Evolutionary conservation across 2,113 vertebrate genomes (phyloP).

Genomic region (Apodemus speciosus): DNA sequence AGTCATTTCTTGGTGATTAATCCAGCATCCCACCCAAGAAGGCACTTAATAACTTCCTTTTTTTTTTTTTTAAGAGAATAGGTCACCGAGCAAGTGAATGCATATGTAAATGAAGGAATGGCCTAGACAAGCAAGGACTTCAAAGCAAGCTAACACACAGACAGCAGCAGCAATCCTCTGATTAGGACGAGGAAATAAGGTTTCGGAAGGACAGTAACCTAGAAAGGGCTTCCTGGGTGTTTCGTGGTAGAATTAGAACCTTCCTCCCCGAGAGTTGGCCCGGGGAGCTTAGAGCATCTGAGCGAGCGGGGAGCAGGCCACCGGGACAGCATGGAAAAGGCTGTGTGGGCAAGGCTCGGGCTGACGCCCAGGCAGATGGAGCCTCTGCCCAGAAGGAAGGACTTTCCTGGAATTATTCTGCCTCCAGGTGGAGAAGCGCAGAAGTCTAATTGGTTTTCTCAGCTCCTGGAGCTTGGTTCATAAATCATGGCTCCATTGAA

Average conservation of each 20-base stretch:
- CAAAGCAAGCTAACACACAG: not conserved
- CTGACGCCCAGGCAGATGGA: not conserved
- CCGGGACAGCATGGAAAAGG: not conserved
- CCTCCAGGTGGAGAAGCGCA: conserved; percentile 60
- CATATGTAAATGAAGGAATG: not conserved
- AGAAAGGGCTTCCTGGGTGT: not conserved
- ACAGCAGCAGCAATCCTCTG: not conserved
- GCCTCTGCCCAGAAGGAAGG: conserved; percentile 43
- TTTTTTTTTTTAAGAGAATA: not conserved
- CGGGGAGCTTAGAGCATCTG: not conserved
- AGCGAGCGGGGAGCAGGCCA: not conserved
- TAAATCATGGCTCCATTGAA: conserved; percentile 62
- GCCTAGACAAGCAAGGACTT: not conserved
- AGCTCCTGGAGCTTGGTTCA: conserved; percentile 32
- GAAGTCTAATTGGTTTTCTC: conserved; percentile 60
- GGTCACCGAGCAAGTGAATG: not conserved
- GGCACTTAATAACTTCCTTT: not conserved
- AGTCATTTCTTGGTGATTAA: conserved; percentile 15
- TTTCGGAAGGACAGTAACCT: not conserved
- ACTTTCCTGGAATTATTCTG: conserved; percentile 62
- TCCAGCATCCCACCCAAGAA: not conserved
- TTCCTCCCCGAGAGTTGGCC: not conserved
- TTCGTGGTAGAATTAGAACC: not conserved
- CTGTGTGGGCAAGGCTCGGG: not conserved
- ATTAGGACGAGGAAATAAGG: not conserved